Base-by-base conservation (phyloP, 2,797 vertebrate genomes). In the Eulemur albifrons region DNA sequence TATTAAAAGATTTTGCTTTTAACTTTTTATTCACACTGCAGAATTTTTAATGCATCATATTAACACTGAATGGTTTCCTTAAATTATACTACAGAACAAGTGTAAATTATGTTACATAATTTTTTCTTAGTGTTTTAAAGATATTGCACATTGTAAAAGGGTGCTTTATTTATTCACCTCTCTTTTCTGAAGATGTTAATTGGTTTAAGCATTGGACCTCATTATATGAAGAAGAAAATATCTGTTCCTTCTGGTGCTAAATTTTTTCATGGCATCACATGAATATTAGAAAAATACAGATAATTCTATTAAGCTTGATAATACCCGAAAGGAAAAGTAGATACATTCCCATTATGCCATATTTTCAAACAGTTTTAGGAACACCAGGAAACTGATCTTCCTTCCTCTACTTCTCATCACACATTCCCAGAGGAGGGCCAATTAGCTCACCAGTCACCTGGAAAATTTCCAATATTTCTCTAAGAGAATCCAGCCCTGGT, bases 401-500 rank as follows among this genome's bases (percentile, higher is more conserved):
- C 75, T 96, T 97, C 93, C 82, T 87, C 54, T 25, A 45, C 30
- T 80, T 96, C 61, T 82, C 43, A 57, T 61, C 54, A 54, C 52
- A 95, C 48, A 87, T 96, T 32, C 77, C 75, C 61, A 89, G 15
- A 76, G 59, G 85, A 93, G 12, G 57, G 38, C 70, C 91, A 91
- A 73, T 96, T 97, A 97, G 61, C 76, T 91, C 23, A 92, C 89
- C 61, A 84, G 90, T 83, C 69, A 86, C 30, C 48, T 97, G 94
- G 85, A 94, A 96, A 67, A 6, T 45, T 70, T 96, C 85, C 96
- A 97, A 0, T 50, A 93, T 89, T 96, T 80, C 73, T 89, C 57
- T 82, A 87, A 91, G 61, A 75, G 38, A 86, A 17, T 88, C 59
- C 75, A 75, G 35, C 3, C 76, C 32, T 81, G 35, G 5, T 38